Evolutionary conservation across 30 jellyfish, hydroid and myxozoan species (phyloP), one percentile per base, ranked within the genome.

Genomic region (Hydractinia echinata): DNA sequence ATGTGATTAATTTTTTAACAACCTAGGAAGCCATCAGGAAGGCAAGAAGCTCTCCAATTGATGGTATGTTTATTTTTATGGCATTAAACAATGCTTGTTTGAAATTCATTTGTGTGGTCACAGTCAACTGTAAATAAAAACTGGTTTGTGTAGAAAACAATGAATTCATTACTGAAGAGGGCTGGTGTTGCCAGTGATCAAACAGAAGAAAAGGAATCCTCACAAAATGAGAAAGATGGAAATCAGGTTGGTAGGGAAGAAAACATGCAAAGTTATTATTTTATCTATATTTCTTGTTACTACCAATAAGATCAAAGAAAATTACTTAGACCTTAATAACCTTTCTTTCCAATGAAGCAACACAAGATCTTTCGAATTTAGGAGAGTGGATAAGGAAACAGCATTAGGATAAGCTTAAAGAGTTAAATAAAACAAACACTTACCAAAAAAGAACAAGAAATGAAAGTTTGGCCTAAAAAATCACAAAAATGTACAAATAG

Each of bases 21-120:
- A 54, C n/a, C 20, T 76, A 90, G 97, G 95, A 90, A 90, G 50
- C 97, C 97, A 76, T 85, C 97, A 14, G 97, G 97, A 48, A 55
- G 97, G 61, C 97, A 90, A 77, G 97, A 90, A 76, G 97, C 95
- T 15, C 52, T 84, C 72, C 81, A 77, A 77, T 89, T 85, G 8
- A 84, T 79, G 95, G 95, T 85, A 18, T 18, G 84, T 54, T 5
- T 55, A 13, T 14, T 18, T n/a, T 58, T 49, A 14, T 19, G 21
- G 5, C 49, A 10, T 30, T 18, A 30, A 30, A 30, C 44, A 30
- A 30, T 30, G 2, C 44, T 30, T 30, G 44, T 30, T 30, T 0
- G 2, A 30, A 30, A 30, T 30, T 30, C 55, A 5, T 19, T 7
- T 68, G 79, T 52, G 68, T 69, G 67, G 13, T 62, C 19, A 58